phyloP scores from a whole-genome alignment of 2,113 vertebrate genomes.

The Colossoma macropomum region DNA sequence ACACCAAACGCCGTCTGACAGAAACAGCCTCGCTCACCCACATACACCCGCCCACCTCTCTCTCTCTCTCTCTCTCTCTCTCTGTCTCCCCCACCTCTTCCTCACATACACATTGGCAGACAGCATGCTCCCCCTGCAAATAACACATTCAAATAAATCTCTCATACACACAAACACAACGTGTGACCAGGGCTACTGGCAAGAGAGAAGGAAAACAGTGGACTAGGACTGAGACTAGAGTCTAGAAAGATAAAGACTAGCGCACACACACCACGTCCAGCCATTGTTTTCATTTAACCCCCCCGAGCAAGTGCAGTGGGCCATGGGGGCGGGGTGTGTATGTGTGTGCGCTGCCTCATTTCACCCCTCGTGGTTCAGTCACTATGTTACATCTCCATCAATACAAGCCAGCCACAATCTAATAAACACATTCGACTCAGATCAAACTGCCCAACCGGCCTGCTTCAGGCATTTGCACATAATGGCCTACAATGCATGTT shows the following conservation, averaged over 20 bases:
- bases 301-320: constrained; percentile 17
- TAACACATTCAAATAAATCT: constrained; percentile 68
- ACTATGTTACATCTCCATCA: constrained; percentile 7
- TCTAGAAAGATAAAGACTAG: constrained; percentile 23
- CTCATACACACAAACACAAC: constrained; percentile 59
- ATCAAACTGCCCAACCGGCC: neutral
- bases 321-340: constrained; percentile 5
- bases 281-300: constrained; percentile 56
- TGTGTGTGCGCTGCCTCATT: constrained; percentile 30
- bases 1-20: constrained; percentile 64
- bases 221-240: constrained; percentile 26
- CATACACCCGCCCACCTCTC: constrained; percentile 81
- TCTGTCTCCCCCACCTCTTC: constrained; percentile 57
- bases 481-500: neutral
- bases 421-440: neutral
- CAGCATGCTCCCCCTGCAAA: constrained; percentile 75
- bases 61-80: constrained; percentile 54
- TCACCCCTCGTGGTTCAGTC: neutral
- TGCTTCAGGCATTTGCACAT: neutral
- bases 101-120: constrained; percentile 47
- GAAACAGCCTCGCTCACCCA: constrained; percentile 68
- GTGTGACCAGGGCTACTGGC: constrained; percentile 68
- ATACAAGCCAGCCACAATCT: neutral
- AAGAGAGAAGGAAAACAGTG: constrained; percentile 39
- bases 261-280: constrained; percentile 27